These are phyloP conservation scores for Pachypeltis micranthus DNA, from an alignment of 1,140 invertebrate genomes.

Conservation along the genomic window DNA sequence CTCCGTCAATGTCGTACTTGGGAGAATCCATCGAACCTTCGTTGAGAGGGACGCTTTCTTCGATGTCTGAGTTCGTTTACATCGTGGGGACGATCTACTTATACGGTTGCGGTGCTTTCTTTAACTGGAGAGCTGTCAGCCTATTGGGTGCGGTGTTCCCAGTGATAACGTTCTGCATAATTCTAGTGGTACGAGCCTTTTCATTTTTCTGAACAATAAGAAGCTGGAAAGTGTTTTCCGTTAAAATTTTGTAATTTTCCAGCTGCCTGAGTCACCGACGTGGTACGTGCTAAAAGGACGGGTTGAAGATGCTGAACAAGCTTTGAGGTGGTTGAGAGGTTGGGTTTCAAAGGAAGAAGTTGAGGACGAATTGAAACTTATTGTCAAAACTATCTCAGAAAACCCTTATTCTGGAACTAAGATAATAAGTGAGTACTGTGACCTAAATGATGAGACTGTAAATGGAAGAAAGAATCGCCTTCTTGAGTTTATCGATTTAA, in stretches of 20 bases:
- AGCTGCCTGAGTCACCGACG: constrained; percentile 50
- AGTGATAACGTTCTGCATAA: not conserved
- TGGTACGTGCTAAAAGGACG: constrained; percentile 42
- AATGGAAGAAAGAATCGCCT: too few relatives aligned
- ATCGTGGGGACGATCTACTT: not conserved
- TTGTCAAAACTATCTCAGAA: not conserved
- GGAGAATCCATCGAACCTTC: not conserved
- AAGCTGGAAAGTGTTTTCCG: not conserved
- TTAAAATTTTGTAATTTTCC: not conserved
- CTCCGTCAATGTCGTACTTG: constrained; percentile 8
- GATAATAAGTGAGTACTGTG: not conserved
- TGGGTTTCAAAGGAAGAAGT: constrained; percentile 34
- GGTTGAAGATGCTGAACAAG: constrained; percentile 36
- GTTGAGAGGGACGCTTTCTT: not conserved
- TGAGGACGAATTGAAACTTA: not conserved
- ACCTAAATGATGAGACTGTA: too few relatives aligned
- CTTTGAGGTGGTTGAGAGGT: constrained; percentile 38
- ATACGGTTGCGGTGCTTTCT: not conserved
- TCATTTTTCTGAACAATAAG: not conserved
- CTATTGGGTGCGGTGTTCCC: not conserved
- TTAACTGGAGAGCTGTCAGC: constrained; percentile 1
- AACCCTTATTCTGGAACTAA: not conserved
- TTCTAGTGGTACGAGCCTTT: not conserved
- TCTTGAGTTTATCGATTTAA: not conserved
- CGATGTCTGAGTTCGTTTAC: constrained; percentile 5